Base-by-base conservation (phyloP, 2,888 invertebrate species). In the Drymonia ruficornis region DNA sequence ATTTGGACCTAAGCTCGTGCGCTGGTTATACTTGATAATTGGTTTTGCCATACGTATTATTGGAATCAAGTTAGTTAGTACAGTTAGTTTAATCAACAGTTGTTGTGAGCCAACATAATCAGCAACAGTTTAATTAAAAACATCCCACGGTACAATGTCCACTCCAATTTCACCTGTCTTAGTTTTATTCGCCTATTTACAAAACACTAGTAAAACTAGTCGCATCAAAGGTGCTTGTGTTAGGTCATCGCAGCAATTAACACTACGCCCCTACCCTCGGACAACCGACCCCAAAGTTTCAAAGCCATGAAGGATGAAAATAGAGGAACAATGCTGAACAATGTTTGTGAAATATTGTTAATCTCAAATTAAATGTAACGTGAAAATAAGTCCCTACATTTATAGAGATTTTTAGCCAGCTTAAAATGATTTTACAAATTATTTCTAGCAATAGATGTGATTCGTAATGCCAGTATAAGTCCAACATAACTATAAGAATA, bases 181-280 rank as follows among this genome's bases (percentile, higher is more conserved):
- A 49, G 54, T 59, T 65, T 58, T 47, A 71, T 63, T 56, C 59
- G 46, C 8, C 72, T 65, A 68, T 71, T 71, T 60, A 59, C 61
- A 31, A 55, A 69, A 69, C 66, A n/a, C 40, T 8, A 40, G 9
- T 40, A 63, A 66, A 58, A 56, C 56, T 45, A 36, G 36, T 36
- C 36, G n/a, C 61, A 55, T 72, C 67, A 66, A 70, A 70, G 61
- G 42, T 50, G 63, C 56, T 57, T 53, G 16, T 31, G 49, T 53
- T 46, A 56, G 65, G 57, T 52, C 61, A 61, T 61, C 36, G 50
- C 36, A 34, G 49, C 71, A 54, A 67, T 71, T 71, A 70, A 57
- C 60, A 65, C 47, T 49, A 54, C 29, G 44, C 52, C 49, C 42
- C 40, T 16, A 56, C 43, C 42, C 51, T 48, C 44, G 54, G 38